Evolutionary conservation across 2,888 invertebrate species (phyloP).

Genomic region (Archips xylosteana): DNA sequence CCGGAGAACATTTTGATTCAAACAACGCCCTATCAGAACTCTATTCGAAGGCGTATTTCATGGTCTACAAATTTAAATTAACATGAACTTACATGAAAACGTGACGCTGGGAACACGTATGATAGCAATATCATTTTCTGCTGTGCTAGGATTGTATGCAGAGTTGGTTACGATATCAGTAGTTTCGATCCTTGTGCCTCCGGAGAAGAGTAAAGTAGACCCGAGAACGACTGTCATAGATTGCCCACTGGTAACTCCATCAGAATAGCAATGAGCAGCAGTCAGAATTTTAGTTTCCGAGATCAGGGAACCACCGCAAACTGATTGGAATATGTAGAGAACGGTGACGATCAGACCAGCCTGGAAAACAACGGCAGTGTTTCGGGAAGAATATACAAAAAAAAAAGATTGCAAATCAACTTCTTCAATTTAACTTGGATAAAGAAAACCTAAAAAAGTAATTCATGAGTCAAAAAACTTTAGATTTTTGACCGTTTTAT

Average conservation of each 20-base stretch:
- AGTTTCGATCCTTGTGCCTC: conserved; percentile 44
- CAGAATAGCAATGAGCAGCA: conserved; percentile 40
- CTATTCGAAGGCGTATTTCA: too few species aligned
- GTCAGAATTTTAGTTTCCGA: conserved; percentile 34
- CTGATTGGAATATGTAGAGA: conserved; percentile 20
- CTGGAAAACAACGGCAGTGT: conserved; percentile 21
- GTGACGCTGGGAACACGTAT: conserved; percentile 48
- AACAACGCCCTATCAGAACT: too few species aligned
- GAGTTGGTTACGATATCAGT: conserved; percentile 40
- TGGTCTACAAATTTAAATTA: background rate
- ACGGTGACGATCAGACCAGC: conserved; percentile 37
- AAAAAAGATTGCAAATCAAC: too few species aligned
- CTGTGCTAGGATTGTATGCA: conserved; percentile 54
- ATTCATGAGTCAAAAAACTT: too few species aligned
- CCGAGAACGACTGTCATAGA: conserved; percentile 40
- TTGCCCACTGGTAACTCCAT: conserved; percentile 23
- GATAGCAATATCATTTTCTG: conserved; percentile 60
- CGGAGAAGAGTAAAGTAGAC: conserved; percentile 40
- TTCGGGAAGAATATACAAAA: too few species aligned
- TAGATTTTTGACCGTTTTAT: too few species aligned
- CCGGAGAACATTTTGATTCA: too few species aligned
- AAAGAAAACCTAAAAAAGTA: too few species aligned
- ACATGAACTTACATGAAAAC: conserved; percentile 53
- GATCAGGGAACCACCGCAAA: conserved; percentile 42
- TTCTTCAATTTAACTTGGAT: background rate